Conservation (phyloP, 2,797 vertebrate genomes). For the Leptodactylus fallax region DNA sequence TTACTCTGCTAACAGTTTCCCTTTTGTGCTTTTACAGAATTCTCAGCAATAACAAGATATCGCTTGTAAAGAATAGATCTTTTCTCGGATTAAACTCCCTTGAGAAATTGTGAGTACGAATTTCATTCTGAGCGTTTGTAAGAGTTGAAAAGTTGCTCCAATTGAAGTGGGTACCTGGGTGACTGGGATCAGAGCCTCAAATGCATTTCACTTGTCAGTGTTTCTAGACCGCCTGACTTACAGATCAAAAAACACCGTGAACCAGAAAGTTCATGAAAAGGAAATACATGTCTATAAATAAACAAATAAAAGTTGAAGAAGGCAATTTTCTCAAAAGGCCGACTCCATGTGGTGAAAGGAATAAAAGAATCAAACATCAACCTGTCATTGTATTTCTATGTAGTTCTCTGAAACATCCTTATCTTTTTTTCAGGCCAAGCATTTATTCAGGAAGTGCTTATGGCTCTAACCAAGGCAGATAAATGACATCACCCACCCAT, state of each 20-base stretch:
- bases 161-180: slow-evolving; percentile 55
- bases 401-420: slow-evolving; percentile 7
- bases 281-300: slow-evolving; percentile 59
- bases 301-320: slow-evolving; percentile 71
- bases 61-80: slow-evolving; percentile 82
- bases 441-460: neutral
- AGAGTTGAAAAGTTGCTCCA: slow-evolving; percentile 51
- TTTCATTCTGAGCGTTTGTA: slow-evolving; percentile 37
- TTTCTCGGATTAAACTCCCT: slow-evolving; percentile 83
- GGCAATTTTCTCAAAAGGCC: slow-evolving; percentile 59
- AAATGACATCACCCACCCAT: neutral
- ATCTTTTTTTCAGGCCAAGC: neutral
- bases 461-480: neutral
- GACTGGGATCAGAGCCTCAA: slow-evolving; percentile 35
- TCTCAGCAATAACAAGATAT: slow-evolving; percentile 89
- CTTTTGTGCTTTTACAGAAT: slow-evolving; percentile 75
- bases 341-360: slow-evolving; percentile 9
- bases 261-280: slow-evolving; percentile 26
- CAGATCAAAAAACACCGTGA: slow-evolving; percentile 34
- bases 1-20: slow-evolving; percentile 3
- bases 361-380: slow-evolving; percentile 12
- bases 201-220: slow-evolving; percentile 36
- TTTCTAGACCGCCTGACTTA: slow-evolving; percentile 12
- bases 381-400: slow-evolving; percentile 2
- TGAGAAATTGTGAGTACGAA: slow-evolving; percentile 90